Conservation (phyloP, 53 echinoderm and acorn worm genomes). For the Stichopus horrens region DNA sequence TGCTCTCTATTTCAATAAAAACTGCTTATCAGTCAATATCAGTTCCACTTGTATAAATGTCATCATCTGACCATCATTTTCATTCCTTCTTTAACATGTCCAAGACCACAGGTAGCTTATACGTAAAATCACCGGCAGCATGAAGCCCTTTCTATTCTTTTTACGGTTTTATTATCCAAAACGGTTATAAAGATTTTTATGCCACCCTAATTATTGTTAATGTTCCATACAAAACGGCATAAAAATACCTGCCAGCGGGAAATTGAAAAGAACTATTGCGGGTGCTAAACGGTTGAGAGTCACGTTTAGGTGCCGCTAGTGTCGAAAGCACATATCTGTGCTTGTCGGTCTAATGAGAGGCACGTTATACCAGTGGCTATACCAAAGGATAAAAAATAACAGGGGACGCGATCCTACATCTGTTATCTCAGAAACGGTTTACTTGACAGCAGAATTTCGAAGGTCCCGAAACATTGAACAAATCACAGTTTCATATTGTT, state of each 20-base stretch:
- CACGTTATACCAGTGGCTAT: neutral
- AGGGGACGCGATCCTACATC: neutral
- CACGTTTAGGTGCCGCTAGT: constrained; percentile 11
- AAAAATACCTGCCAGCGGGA: constrained; percentile 24
- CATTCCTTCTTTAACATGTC: neutral
- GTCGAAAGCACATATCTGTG: neutral
- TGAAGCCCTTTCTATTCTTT: neutral
- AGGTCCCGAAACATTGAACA: no score
- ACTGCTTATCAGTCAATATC: constrained; percentile 16
- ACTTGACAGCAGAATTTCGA: no score
- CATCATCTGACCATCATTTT: neutral
- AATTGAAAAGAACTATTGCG: constrained; percentile 25
- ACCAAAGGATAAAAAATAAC: neutral
- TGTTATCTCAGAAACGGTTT: no score
- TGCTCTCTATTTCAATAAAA: constrained; percentile 17
- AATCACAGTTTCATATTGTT: no score
- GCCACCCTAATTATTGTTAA: constrained; percentile 37
- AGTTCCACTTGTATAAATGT: neutral
- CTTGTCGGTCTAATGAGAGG: neutral
- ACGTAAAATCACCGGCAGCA: neutral
- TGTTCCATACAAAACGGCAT: constrained; percentile 35
- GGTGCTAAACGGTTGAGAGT: neutral
- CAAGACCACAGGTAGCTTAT: neutral
- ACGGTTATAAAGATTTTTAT: constrained; percentile 39
- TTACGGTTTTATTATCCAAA: neutral